phyloP scores from a whole-genome alignment of 2,888 invertebrate genomes.

The Drosophila maculinotata region DNA sequence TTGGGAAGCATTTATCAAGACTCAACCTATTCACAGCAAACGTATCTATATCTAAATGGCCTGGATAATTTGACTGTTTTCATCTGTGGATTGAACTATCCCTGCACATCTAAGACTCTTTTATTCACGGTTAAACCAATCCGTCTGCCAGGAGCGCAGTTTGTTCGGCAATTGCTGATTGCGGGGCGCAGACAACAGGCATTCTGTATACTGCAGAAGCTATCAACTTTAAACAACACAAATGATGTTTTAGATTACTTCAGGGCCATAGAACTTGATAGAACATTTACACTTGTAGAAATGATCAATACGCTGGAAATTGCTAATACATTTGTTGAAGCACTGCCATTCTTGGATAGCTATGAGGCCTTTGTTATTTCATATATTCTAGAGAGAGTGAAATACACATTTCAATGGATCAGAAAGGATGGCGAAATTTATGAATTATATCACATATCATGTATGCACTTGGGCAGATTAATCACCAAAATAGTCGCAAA shows the following conservation, averaged over 20 bases:
- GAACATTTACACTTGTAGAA: not conserved
- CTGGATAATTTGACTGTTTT: not conserved
- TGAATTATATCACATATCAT: constrained; percentile 22
- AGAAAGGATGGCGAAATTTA: constrained; percentile 27
- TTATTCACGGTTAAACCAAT: not conserved
- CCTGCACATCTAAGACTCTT: not conserved
- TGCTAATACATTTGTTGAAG: not conserved
- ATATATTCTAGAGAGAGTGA: constrained; percentile 6
- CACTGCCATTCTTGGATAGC: not conserved
- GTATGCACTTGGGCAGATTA: not conserved
- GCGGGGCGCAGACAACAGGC: constrained; percentile 21
- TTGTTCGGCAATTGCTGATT: not conserved
- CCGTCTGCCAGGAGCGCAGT: not conserved
- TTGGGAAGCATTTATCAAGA: constrained; percentile 16
- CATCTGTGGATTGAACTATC: constrained; percentile 18
- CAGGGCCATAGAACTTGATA: not conserved
- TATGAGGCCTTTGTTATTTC: constrained; percentile 6
- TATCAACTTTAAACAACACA: not conserved
- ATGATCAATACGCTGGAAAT: constrained; percentile 32
- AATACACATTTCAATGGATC: constrained; percentile 1
- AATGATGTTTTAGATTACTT: not conserved
- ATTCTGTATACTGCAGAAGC: constrained; percentile 22
- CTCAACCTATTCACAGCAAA: not conserved
- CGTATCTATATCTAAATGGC: constrained; percentile 9
- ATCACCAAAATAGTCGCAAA: constrained; percentile 25